Evolutionary conservation across 2,797 vertebrate genomes (phyloP).

Genomic region (Pempheris klunzingeri): DNA sequence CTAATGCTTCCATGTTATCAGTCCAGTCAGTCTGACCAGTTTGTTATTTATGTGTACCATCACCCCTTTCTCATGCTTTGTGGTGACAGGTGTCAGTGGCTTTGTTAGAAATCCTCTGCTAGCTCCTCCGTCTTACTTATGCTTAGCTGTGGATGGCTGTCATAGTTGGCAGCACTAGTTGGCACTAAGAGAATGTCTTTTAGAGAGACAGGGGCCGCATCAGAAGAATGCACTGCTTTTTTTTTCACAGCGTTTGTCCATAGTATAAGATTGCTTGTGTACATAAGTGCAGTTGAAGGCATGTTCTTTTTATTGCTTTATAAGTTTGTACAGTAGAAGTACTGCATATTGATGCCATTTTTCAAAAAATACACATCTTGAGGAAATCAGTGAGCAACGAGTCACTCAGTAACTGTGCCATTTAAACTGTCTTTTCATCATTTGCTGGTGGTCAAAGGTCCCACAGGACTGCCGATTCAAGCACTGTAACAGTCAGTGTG

Average conservation of each 20-base stretch:
- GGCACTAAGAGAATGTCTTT: slow-evolving; percentile 37
- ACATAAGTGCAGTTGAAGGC: background rate
- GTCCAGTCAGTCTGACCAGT: slow-evolving; percentile 56
- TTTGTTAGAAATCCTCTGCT: slow-evolving; percentile 59
- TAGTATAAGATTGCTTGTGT: background rate
- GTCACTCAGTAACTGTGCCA: background rate
- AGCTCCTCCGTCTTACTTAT: slow-evolving; percentile 56
- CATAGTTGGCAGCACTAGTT: slow-evolving; percentile 35
- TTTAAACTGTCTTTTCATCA: background rate
- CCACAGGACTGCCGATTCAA: background rate
- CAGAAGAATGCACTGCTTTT: slow-evolving; percentile 9
- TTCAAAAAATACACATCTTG: background rate
- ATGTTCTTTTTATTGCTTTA: background rate
- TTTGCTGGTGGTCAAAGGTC: slow-evolving; percentile 10
- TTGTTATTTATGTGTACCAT: slow-evolving; percentile 70
- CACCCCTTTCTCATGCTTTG: slow-evolving; percentile 44
- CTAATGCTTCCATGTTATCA: slow-evolving; percentile 53
- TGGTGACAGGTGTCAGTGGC: slow-evolving; percentile 63
- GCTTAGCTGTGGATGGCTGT: slow-evolving; percentile 52
- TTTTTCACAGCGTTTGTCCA: background rate
- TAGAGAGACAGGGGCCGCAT: slow-evolving; percentile 18
- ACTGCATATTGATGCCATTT: background rate
- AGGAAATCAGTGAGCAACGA: background rate
- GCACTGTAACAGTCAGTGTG: slow-evolving; percentile 12
- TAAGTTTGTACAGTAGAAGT: too few species aligned